Evolutionary conservation across 2,797 vertebrate species (phyloP).

Genomic region (Characodon lateralis): DNA sequence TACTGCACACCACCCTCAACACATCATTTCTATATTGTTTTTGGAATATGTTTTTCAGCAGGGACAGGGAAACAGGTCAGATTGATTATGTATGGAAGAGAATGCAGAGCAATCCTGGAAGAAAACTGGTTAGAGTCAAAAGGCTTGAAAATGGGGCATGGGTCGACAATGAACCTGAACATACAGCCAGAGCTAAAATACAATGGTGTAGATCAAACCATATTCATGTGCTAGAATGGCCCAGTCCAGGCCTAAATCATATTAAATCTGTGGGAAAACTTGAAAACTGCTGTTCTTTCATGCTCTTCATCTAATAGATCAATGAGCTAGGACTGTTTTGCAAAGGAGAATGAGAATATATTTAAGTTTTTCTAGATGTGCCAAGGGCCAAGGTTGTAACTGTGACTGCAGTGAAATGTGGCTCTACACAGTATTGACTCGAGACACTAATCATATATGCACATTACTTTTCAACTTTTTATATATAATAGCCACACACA

Average conservation of each 20-base stretch:
- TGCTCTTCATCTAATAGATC: neutral
- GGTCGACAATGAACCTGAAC: too few species aligned
- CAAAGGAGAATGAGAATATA: neutral
- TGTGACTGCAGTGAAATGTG: neutral
- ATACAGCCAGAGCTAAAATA: too few species aligned
- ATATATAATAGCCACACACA: neutral
- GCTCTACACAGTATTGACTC: neutral
- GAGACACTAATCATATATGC: neutral
- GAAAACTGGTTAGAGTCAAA: neutral
- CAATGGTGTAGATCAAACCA: too few species aligned
- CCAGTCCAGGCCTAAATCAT: neutral
- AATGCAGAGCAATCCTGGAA: neutral
- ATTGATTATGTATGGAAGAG: neutral
- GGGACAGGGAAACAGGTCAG: neutral
- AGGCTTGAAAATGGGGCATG: too few species aligned
- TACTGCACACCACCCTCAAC: neutral
- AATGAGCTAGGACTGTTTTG: neutral
- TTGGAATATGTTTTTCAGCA: neutral
- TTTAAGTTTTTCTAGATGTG: neutral
- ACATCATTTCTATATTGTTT: neutral
- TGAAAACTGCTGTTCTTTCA: neutral
- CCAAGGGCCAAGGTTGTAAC: neutral
- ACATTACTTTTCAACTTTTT: neutral
- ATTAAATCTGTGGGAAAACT: neutral
- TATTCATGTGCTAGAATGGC: too few species aligned